Base-by-base conservation (phyloP, 2,797 vertebrate genomes). In the Gymnopithys bicolor region DNA sequence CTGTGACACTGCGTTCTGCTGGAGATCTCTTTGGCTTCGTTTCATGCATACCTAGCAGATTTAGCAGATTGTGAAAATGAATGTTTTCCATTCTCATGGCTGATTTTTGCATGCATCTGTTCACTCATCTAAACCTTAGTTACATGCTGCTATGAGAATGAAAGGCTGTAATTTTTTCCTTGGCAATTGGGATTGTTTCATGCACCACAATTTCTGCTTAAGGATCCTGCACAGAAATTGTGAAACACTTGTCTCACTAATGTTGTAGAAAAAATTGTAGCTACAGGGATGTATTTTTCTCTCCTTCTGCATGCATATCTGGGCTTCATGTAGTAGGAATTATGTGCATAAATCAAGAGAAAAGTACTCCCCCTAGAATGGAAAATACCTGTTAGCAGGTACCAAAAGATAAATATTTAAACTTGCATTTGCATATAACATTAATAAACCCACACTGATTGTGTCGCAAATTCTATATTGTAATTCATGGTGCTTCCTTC, bases 1-100 rank as follows among this genome's bases (percentile, higher is more conserved):
- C 94, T 96, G 94, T 97, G 97, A 97, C 97, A 97, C 35, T 75
- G 78, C 63, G 73, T 97, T 97, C 97, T 97, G 93, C 95, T 97
- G 97, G 94, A 97, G 96, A 96, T 97, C 95, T 93, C 87, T 95
- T 96, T 97, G 97, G 97, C 97, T 97, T 90, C 0, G 0, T 97
- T 97, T 98, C 96, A 95, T 96, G 96, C 94, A 85, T 97, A 97
- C 97, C 97, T 97, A 97, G 97, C 96, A 97, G 96, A 97, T 95
- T 97, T 95, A 96, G 94, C 96, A 97, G 97, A 97, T 97, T 97
- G 98, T 96, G 97, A 97, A 96, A 96, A 97, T 97, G 96, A 97
- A 95, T 94, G 96, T 98, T 98, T 97, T 97, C 96, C 95, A 84
- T 95, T 97, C 85, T 66, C 56, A 71, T 95, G 95, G 96, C 96